Conservation (phyloP, 2,113 vertebrate species). For the Recurvirostra avosetta region DNA sequence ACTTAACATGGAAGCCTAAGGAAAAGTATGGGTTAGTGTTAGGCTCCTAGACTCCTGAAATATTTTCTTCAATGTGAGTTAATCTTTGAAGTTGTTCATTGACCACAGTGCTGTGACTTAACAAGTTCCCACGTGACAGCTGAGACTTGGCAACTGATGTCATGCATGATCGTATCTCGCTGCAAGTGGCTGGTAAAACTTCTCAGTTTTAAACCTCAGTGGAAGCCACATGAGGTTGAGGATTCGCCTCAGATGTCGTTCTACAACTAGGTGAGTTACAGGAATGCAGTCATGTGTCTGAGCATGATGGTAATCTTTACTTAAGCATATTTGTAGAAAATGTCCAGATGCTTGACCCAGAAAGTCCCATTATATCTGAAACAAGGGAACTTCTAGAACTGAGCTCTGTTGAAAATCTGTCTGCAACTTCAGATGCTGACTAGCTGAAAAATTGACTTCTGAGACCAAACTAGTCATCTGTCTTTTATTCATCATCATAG, state of each 20-base stretch:
- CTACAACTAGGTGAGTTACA: not conserved
- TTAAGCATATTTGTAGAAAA: not conserved
- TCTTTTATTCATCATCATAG: slow-evolving; percentile 8
- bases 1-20: not conserved
- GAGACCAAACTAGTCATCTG: not conserved
- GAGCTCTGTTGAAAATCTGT: not conserved
- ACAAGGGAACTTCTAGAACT: not conserved
- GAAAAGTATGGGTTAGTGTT: not conserved
- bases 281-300: not conserved
- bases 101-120: not conserved
- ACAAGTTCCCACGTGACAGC: not conserved
- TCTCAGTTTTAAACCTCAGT: not conserved
- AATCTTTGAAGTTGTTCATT: not conserved
- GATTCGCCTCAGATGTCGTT: not conserved
- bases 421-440: not conserved
- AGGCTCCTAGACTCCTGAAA: not conserved
- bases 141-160: not conserved
- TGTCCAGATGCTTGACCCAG: not conserved
- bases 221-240: not conserved
- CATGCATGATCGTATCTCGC: not conserved
- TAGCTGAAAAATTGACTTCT: not conserved
- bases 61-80: not conserved
- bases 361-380: not conserved
- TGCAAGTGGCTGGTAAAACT: not conserved
- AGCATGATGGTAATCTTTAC: not conserved